Base-by-base conservation (phyloP, 2,888 invertebrate species). In the Sarcophaga subvicina region DNA sequence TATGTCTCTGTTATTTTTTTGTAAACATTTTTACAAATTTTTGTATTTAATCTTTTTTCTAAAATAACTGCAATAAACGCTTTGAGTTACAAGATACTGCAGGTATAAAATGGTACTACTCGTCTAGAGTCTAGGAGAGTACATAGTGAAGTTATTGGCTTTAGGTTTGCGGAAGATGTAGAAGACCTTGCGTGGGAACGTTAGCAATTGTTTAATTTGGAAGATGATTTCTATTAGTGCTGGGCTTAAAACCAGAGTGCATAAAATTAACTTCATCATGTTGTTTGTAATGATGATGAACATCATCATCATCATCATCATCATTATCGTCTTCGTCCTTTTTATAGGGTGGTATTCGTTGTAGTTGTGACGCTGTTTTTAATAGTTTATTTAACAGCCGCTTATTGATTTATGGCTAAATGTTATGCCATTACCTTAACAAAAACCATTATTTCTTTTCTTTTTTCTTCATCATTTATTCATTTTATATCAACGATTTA, bases 181-280 rank as follows among this genome's bases (percentile, higher is more conserved):
- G 72, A 64, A 80, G 81, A 87, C 86, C 85, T 89, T 89, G 89
- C 88, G 89, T 89, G 89, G 88, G 89, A 89, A 89, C 72, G 87
- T 83, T 76, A 69, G 73, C 86, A 88, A 88, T 85, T 86, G 86
- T 80, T 82, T 73, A 79, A 79, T 76, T 79, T 80, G 71, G 45
- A 75, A 70, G 49, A 14, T 80, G 72, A 37, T 78, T 76, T 20
- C 17, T 4, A 54, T 54, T 54, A 12, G 17, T 54, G 17, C 4
- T 17, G 8, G 37, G 37, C 17, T 54, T 54, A 14, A 54, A 54
- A 17, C 54, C 54, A 12, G 14, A 49, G 14, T 49, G 1, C 4
- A 54, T 8, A 37, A 37, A 37, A 8, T 10, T 8, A 37, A 37
- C 2, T 37, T 10, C 2, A 10, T 37, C 37, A 37, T 37, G 8